Percentiles rank a stretch among this genome's conserved stretches.
These are phyloP conservation scores for Spisula subtruncata DNA, from an alignment of 2,888 invertebrate genomes.

Conservation along the genomic window DNA sequence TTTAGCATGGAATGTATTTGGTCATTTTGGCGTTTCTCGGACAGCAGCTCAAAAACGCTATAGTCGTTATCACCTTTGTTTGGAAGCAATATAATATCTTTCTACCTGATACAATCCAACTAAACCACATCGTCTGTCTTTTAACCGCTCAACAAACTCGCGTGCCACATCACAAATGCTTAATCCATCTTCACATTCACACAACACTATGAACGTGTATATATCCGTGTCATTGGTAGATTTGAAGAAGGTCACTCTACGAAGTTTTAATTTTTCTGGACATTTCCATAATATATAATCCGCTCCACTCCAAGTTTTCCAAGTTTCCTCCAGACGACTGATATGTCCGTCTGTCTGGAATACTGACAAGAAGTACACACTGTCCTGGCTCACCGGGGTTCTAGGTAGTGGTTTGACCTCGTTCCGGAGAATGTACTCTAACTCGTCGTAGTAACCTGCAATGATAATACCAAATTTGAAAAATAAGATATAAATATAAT, in stretches of 20 bases:
- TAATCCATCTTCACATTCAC: constrained; percentile 82
- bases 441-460: constrained; percentile 77
- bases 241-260: constrained; percentile 82
- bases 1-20: constrained; percentile 6
- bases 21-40: constrained; percentile 23
- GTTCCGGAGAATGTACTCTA: constrained; percentile 74
- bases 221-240: constrained; percentile 69
- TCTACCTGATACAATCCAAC: constrained; percentile 82
- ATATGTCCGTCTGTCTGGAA: constrained; percentile 81
- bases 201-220: constrained; percentile 80
- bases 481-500: too few species aligned
- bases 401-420: constrained; percentile 79
- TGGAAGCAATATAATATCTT: constrained; percentile 77
- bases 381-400: constrained; percentile 82
- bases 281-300: constrained; percentile 82
- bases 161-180: constrained; percentile 77
- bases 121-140: constrained; percentile 81
- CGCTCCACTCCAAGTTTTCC: constrained; percentile 85
- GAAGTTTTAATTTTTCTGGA: constrained; percentile 80
- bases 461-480: too few species aligned
- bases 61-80: constrained; percentile 28
- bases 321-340: constrained; percentile 78
- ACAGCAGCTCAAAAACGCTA: not conserved
- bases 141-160: constrained; percentile 80
- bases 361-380: constrained; percentile 81